phyloP scores from a whole-genome alignment of 1,140 invertebrate genomes.

The Aphaenogaster floridana region DNA sequence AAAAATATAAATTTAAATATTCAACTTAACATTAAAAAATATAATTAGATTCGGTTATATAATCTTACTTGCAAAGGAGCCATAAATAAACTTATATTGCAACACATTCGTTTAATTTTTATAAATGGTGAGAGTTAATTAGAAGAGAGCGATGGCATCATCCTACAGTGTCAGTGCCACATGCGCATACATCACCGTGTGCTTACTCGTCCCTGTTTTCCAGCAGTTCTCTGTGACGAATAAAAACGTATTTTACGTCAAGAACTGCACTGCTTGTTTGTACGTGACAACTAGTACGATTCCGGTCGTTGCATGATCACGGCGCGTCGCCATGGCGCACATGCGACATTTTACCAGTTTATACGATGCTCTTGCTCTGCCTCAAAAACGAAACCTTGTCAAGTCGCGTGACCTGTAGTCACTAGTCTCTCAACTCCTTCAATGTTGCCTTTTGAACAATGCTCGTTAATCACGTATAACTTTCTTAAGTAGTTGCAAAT shows the following conservation, averaged over 20 bases:
- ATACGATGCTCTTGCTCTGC: background rate
- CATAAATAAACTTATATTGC: conserved; percentile 8
- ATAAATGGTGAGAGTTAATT: conserved; percentile 37
- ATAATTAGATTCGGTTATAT: background rate
- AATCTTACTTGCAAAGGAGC: background rate
- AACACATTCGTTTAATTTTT: conserved; percentile 37
- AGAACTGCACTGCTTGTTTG: conserved; percentile 57
- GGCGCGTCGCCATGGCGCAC: conserved; percentile 21
- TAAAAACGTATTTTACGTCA: conserved; percentile 65
- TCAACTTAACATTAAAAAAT: conserved; percentile 1
- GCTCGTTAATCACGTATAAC: conserved; percentile 43
- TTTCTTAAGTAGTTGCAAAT: conserved; percentile 40
- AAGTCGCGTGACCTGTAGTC: conserved; percentile 28
- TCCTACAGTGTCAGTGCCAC: conserved; percentile 41
- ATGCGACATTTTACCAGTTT: conserved; percentile 42
- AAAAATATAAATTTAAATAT: background rate
- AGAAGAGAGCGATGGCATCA: conserved; percentile 39
- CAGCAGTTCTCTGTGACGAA: conserved; percentile 54
- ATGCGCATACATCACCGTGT: conserved; percentile 43
- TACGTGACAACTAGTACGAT: conserved; percentile 58
- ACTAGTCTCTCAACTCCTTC: conserved; percentile 13
- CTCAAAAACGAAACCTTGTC: conserved; percentile 27
- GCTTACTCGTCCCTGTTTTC: conserved; percentile 34
- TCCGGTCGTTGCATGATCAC: conserved; percentile 53
- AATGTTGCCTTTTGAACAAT: conserved; percentile 25